phyloP scores from a whole-genome alignment of 2,797 vertebrate species.

The Dromococcyx pavoninus region DNA sequence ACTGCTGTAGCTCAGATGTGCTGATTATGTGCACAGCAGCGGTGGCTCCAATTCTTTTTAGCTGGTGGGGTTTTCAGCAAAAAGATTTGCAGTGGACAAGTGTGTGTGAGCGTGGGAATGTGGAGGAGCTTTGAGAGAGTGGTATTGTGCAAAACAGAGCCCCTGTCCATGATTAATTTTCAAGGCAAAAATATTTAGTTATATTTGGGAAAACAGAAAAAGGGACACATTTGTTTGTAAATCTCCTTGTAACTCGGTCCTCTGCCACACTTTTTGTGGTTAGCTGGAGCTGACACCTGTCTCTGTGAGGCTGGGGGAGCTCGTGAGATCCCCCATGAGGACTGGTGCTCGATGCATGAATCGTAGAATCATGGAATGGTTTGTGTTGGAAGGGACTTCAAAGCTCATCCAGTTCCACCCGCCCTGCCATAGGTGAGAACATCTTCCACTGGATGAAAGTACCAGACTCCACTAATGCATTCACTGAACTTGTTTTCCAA shows the following conservation, averaged over 20 bases:
- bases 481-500: neutral
- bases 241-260: neutral
- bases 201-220: neutral
- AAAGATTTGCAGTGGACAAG: accelerated
- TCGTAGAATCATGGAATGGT: too few species aligned
- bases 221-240: neutral
- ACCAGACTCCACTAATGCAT: neutral
- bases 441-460: too few species aligned
- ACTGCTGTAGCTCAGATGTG: neutral
- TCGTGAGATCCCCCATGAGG: neutral
- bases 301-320: neutral
- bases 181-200: neutral
- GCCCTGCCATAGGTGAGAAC: too few species aligned
- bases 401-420: too few species aligned
- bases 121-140: neutral
- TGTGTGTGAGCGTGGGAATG: too few species aligned
- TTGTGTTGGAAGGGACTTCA: too few species aligned
- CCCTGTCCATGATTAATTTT: neutral
- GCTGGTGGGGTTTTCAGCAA: neutral
- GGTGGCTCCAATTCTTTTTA: neutral
- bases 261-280: neutral
- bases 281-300: accelerated
- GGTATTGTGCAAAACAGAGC: neutral
- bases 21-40: neutral
- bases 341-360: neutral